Conservation (phyloP, 2,113 vertebrate species). For the Antennarius striatus region DNA sequence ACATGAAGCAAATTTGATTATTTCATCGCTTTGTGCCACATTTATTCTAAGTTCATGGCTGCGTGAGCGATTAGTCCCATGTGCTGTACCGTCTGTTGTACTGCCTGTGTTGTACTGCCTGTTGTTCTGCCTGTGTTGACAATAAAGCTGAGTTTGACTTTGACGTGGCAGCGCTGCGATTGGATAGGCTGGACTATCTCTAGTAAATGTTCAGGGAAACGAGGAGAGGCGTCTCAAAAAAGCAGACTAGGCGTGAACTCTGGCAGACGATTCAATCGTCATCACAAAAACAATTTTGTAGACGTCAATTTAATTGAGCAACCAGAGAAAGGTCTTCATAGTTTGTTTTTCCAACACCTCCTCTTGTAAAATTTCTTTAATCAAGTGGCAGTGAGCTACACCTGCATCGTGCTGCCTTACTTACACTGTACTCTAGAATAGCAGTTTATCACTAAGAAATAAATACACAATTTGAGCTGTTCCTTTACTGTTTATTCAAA, state of each 20-base stretch:
- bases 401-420: no score
- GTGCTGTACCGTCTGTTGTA: background rate
- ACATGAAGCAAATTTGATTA: slow-evolving; percentile 21
- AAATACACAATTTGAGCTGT: no score
- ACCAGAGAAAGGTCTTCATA: background rate
- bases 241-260: slow-evolving; percentile 37
- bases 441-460: no score
- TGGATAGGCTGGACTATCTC: slow-evolving; percentile 31
- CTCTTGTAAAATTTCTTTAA: no score
- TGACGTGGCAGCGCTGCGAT: slow-evolving; percentile 24
- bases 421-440: no score
- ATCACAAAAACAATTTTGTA: slow-evolving; percentile 7
- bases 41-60: slow-evolving; percentile 30
- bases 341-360: background rate
- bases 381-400: no score
- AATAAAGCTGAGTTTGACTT: no score
- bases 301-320: background rate
- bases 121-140: no score
- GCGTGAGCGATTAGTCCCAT: slow-evolving; percentile 45
- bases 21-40: slow-evolving; percentile 26
- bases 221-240: slow-evolving; percentile 16
- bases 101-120: no score
- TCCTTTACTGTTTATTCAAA: no score
- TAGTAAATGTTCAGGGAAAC: slow-evolving; percentile 17
- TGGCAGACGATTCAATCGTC: background rate